A percentile compares a stretch with the other conserved stretches of the same genome.
Conservation (phyloP, 1,140 invertebrate species). For the Plodia interpunctella region DNA sequence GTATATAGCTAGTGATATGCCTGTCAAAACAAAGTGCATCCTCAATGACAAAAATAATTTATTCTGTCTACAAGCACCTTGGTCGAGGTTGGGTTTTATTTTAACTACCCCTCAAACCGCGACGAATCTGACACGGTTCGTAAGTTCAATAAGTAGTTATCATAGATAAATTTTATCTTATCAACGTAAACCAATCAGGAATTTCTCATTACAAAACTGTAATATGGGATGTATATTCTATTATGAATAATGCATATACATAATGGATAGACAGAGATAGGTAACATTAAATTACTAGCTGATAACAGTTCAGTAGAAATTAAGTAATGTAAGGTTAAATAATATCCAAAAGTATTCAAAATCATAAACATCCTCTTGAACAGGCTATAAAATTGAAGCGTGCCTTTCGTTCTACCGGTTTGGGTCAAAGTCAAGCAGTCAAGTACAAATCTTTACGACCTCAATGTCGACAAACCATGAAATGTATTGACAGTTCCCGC, state of each 20-base stretch:
- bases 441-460: constrained; percentile 21
- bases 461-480: not conserved
- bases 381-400: not conserved
- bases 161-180: constrained; percentile 4
- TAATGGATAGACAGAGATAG: not conserved
- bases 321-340: too few relatives aligned
- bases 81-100: too few relatives aligned
- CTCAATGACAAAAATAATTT: too few relatives aligned
- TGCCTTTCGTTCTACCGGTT: not conserved
- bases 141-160: constrained; percentile 1
- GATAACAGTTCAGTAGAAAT: too few relatives aligned
- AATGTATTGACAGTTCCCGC: not conserved
- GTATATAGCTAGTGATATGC: too few relatives aligned
- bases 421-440: not conserved
- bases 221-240: not conserved
- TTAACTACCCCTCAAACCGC: too few relatives aligned
- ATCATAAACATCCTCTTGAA: not conserved
- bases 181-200: not conserved
- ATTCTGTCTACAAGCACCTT: too few relatives aligned
- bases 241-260: not conserved
- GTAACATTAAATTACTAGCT: too few relatives aligned
- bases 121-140: not conserved
- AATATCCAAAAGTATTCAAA: too few relatives aligned
- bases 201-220: not conserved
- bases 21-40: too few relatives aligned